Conservation (phyloP, 2,888 invertebrate species). For the Cheilosia soror region DNA sequence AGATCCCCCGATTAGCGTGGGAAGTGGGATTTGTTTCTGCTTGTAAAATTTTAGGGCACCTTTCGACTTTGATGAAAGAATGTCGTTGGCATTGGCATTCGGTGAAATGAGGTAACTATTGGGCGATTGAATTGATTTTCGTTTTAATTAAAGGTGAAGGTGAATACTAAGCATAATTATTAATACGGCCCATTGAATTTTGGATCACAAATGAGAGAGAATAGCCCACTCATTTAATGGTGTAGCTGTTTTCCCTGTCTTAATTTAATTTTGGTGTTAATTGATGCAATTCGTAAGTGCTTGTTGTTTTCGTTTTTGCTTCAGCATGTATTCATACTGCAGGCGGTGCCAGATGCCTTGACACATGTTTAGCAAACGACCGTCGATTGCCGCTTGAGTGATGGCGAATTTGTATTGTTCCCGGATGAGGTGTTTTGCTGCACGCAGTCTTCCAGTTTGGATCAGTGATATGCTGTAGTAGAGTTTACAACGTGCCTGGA, state of each 20-base stretch:
- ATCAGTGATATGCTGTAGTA: constrained; percentile 95
- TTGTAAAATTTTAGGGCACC: no score
- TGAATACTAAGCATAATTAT: no score
- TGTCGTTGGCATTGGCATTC: no score
- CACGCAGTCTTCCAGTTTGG: constrained; percentile 89
- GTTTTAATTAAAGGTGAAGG: no score
- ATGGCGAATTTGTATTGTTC: constrained; percentile 85
- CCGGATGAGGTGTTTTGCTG: constrained; percentile 87
- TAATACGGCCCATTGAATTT: not conserved
- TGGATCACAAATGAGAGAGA: constrained; percentile 39
- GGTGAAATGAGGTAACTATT: no score
- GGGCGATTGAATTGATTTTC: no score
- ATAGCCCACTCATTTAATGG: not conserved
- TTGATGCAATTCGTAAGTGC: not conserved
- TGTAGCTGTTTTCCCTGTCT: not conserved
- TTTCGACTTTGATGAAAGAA: no score
- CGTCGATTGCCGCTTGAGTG: constrained; percentile 84
- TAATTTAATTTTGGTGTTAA: not conserved
- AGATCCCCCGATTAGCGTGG: no score
- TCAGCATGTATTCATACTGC: constrained; percentile 83
- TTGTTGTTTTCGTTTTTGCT: constrained; percentile 42
- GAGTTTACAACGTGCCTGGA: constrained; percentile 92
- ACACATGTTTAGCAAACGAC: constrained; percentile 91
- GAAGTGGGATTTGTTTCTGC: no score
- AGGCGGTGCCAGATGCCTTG: constrained; percentile 94